Conservation (phyloP, 2,797 vertebrate species). For the Florisuga fusca region DNA sequence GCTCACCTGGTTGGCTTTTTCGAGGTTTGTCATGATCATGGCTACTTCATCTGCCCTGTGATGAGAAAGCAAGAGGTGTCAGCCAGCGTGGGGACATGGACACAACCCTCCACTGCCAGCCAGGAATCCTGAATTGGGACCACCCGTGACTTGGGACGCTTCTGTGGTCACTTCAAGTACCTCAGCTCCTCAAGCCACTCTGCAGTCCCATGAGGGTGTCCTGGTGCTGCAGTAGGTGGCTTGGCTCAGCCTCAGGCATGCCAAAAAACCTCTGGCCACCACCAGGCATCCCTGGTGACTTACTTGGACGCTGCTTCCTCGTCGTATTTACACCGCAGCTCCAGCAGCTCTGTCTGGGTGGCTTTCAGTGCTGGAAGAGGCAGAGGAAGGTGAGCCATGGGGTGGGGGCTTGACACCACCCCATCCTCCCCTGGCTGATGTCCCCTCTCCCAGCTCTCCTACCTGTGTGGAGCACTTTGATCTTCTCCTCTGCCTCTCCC, state of each 20-base stretch:
- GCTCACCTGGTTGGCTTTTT: slow-evolving; percentile 97
- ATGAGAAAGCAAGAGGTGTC: slow-evolving; percentile 41
- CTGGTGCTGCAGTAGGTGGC: accelerated
- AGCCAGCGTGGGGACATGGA: accelerated
- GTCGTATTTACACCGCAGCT: slow-evolving; percentile 92
- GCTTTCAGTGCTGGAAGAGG: slow-evolving; percentile 87
- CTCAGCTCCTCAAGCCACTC: background rate
- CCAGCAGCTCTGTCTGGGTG: slow-evolving; percentile 92
- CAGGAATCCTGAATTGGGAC: background rate
- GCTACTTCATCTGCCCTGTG: slow-evolving; percentile 91
- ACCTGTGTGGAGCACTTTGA: slow-evolving; percentile 95
- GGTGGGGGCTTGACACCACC: background rate
- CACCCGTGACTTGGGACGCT: accelerated
- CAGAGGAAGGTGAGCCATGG: background rate
- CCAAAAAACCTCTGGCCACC: accelerated
- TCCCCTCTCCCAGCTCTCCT: background rate
- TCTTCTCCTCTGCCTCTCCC: slow-evolving; percentile 93
- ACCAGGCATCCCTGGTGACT: background rate
- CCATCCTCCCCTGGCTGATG: accelerated
- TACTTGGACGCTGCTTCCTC: slow-evolving; percentile 93
- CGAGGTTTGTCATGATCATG: slow-evolving; percentile 92
- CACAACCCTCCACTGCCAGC: background rate
- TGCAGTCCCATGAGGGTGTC: accelerated
- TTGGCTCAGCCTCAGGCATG: background rate
- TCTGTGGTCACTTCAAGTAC: background rate